Conservation (phyloP, 2,797 vertebrate genomes). For the Periophthalmus magnuspinnatus region DNA sequence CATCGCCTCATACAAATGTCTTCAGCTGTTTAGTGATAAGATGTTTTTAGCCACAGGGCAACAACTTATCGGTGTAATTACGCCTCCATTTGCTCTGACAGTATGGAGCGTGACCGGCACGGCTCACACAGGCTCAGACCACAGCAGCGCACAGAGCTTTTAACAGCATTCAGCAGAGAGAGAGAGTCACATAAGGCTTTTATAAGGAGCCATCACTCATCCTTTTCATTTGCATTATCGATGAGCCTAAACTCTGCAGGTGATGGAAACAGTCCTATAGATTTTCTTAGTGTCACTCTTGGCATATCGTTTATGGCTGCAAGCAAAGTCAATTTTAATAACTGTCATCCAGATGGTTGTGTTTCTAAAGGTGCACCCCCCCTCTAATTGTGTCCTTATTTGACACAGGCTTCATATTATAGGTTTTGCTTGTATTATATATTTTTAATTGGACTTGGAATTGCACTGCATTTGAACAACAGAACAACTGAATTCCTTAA, state of each 20-base stretch:
- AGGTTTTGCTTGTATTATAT: not conserved
- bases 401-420: constrained; percentile 46
- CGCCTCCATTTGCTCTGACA: constrained; percentile 71
- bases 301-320: constrained; percentile 46
- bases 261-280: constrained; percentile 60
- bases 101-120: constrained; percentile 56
- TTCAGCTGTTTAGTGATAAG: constrained; percentile 69
- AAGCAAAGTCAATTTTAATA: constrained; percentile 64
- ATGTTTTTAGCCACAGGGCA: constrained; percentile 72
- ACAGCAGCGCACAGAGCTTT: constrained; percentile 36
- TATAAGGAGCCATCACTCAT: constrained; percentile 48
- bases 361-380: constrained; percentile 48
- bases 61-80: constrained; percentile 78
- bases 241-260: constrained; percentile 52
- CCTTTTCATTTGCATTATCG: constrained; percentile 60
- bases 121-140: constrained; percentile 44
- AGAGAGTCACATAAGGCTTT: constrained; percentile 33
- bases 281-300: constrained; percentile 55
- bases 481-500: not conserved
- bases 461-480: not conserved
- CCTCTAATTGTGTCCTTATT: constrained; percentile 35
- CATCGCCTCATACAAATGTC: constrained; percentile 67
- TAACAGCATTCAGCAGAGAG: constrained; percentile 27
- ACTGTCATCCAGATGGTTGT: constrained; percentile 51
- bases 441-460: constrained; percentile 7